A percentile compares a stretch with the other conserved stretches of the same genome.
Conservation (phyloP, 2,113 vertebrate genomes). For the Poeciliopsis turrubarensis region DNA sequence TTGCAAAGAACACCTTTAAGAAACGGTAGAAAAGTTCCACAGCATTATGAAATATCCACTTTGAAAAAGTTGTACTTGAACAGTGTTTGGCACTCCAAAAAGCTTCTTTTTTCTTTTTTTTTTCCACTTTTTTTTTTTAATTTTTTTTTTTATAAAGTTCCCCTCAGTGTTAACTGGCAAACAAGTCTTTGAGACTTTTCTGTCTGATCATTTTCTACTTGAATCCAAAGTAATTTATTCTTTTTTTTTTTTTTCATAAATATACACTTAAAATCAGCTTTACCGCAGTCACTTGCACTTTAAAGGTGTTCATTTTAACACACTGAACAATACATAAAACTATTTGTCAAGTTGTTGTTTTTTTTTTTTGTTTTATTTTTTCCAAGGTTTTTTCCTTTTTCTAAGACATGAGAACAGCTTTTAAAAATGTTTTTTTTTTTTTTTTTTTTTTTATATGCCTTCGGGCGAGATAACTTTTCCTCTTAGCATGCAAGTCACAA, state of each 20-base stretch:
- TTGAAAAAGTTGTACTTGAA: slow-evolving; percentile 36
- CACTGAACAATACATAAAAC: slow-evolving; percentile 22
- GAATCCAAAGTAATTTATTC: neutral
- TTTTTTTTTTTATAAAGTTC: neutral
- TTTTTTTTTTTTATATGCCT: slow-evolving; percentile 7
- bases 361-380: neutral
- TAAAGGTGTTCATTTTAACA: slow-evolving; percentile 11
- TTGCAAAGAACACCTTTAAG: slow-evolving; percentile 62
- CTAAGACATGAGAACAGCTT: slow-evolving; percentile 19
- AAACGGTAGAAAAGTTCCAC: slow-evolving; percentile 72
- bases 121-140: too few relatives aligned
- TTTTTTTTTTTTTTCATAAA: slow-evolving; percentile 39
- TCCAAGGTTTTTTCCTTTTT: neutral
- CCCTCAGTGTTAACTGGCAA: neutral
- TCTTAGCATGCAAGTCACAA: slow-evolving; percentile 46
- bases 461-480: slow-evolving; percentile 16
- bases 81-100: slow-evolving; percentile 45
- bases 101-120: neutral
- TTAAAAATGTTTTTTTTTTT: slow-evolving; percentile 3
- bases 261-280: slow-evolving; percentile 26
- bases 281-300: slow-evolving; percentile 16
- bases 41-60: slow-evolving; percentile 61
- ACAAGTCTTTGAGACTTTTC: neutral
- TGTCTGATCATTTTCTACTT: neutral
- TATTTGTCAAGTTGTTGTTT: slow-evolving; percentile 5